phyloP scores from a whole-genome alignment of 2,888 invertebrate species.

The Caenorhabditis sinica region DNA sequence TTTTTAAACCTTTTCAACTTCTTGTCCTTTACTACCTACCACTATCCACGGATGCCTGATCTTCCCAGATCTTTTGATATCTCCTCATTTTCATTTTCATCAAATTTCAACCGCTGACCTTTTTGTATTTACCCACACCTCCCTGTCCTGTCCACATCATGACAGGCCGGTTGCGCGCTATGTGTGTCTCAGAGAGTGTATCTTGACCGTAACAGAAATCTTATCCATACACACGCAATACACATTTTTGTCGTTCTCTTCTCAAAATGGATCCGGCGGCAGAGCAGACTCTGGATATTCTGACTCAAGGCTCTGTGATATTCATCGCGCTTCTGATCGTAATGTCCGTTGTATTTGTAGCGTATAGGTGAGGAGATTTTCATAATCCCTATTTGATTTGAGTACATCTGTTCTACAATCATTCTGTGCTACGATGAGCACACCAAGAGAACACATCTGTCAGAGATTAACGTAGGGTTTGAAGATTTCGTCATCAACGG shows the following conservation, averaged over 20 bases:
- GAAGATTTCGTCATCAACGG: background rate
- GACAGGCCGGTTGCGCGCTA: conserved; percentile 45
- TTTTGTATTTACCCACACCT: conserved; percentile 47
- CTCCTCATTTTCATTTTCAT: conserved; percentile 11
- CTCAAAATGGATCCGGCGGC: conserved; percentile 59
- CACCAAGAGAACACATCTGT: background rate
- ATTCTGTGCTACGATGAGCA: background rate
- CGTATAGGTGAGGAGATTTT: conserved; percentile 64
- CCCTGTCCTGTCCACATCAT: conserved; percentile 43
- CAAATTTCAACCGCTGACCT: conserved; percentile 29
- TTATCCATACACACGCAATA: conserved; percentile 31
- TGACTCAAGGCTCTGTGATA: conserved; percentile 67
- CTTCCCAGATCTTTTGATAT: conserved; percentile 49
- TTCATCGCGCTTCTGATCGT: conserved; percentile 65
- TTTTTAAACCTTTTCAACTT: too few relatives aligned
- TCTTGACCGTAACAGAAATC: conserved; percentile 35
- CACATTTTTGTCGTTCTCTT: conserved; percentile 13
- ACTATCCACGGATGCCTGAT: too few relatives aligned
- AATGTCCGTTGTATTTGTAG: conserved; percentile 60
- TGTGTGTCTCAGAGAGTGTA: conserved; percentile 1
- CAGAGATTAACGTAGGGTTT: conserved; percentile 50
- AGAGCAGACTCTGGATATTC: conserved; percentile 66
- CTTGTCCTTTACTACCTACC: too few relatives aligned
- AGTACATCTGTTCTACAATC: background rate
- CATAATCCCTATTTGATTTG: background rate